These are phyloP conservation scores for Cataglyphis hispanica DNA, from an alignment of 1,140 invertebrate species.

Conservation along the genomic window DNA sequence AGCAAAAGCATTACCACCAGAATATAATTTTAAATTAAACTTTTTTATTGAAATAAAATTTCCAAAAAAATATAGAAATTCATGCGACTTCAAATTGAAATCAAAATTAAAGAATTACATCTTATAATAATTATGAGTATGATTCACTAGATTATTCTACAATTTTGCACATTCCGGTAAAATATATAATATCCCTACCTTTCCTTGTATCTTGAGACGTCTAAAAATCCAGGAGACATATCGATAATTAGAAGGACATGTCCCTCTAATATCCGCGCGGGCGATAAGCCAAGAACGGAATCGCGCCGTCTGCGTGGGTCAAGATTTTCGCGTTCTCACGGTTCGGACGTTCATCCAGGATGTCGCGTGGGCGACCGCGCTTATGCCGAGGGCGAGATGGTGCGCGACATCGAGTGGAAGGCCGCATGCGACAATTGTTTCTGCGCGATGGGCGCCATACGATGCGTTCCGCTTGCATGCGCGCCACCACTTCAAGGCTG, in stretches of 20 bases:
- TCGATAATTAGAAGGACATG: neutral
- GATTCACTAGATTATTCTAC: neutral
- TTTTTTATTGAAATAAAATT: neutral
- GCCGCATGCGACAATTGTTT: slow-evolving; percentile 93
- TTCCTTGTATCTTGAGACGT: neutral
- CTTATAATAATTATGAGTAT: neutral
- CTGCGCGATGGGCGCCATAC: slow-evolving; percentile 91
- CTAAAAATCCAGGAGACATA: neutral
- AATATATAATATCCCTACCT: neutral
- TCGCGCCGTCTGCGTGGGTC: too few relatives aligned
- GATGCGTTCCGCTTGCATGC: slow-evolving; percentile 92
- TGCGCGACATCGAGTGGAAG: slow-evolving; percentile 88
- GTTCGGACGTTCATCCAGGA: slow-evolving; percentile 82
- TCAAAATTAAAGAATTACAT: too few relatives aligned
- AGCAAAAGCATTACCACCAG: neutral
- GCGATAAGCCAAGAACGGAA: too few relatives aligned
- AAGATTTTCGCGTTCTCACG: slow-evolving; percentile 29
- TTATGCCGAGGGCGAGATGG: slow-evolving; percentile 91
- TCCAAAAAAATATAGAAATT: neutral
- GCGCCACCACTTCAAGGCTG: slow-evolving; percentile 92
- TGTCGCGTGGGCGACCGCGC: slow-evolving; percentile 89
- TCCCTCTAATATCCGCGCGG: neutral
- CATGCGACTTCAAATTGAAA: neutral
- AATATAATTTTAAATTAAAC: neutral
- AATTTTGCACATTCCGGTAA: neutral